A percentile compares a stretch with the other conserved stretches of the same genome.
phyloP scores from a whole-genome alignment of 2,888 invertebrate species.

The Zootermopsis nevadensis region DNA sequence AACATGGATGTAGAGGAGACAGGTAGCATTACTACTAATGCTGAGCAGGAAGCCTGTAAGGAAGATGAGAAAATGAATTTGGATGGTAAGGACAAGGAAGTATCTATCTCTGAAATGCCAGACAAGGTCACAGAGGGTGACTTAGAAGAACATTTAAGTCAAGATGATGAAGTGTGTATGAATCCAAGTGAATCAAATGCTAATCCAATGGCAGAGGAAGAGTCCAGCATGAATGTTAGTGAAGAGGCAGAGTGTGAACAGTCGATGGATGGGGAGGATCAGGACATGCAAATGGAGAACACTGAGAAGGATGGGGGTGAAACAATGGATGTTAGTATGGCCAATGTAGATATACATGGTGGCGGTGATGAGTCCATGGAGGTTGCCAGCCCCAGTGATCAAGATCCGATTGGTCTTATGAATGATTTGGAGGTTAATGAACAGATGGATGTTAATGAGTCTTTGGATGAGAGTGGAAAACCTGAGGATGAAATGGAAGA shows the following conservation, averaged over 20 bases:
- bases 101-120: not conserved
- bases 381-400: slow-evolving; percentile 35
- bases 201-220: slow-evolving; percentile 1
- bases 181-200: slow-evolving; percentile 33
- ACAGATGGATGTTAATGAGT: slow-evolving; percentile 53
- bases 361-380: slow-evolving; percentile 47
- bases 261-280: slow-evolving; percentile 10
- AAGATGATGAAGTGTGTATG: slow-evolving; percentile 17
- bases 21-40: not conserved
- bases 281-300: slow-evolving; percentile 32
- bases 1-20: slow-evolving; percentile 16
- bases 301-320: slow-evolving; percentile 5
- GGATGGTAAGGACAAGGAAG: slow-evolving; percentile 7
- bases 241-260: slow-evolving; percentile 20
- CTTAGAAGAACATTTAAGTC: slow-evolving; percentile 24
- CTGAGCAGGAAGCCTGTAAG: not conserved
- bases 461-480: slow-evolving; percentile 56
- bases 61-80: not conserved
- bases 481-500: slow-evolving; percentile 58
- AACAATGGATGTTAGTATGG: slow-evolving; percentile 26
- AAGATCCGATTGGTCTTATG: slow-evolving; percentile 43
- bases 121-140: slow-evolving; percentile 21
- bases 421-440: slow-evolving; percentile 31
- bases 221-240: slow-evolving; percentile 29
- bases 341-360: slow-evolving; percentile 12